A percentile compares a stretch with the other conserved stretches of the same genome.
These are phyloP conservation scores for Lophotis ruficrista DNA, from an alignment of 2,113 vertebrate genomes.

Conservation along the genomic window DNA sequence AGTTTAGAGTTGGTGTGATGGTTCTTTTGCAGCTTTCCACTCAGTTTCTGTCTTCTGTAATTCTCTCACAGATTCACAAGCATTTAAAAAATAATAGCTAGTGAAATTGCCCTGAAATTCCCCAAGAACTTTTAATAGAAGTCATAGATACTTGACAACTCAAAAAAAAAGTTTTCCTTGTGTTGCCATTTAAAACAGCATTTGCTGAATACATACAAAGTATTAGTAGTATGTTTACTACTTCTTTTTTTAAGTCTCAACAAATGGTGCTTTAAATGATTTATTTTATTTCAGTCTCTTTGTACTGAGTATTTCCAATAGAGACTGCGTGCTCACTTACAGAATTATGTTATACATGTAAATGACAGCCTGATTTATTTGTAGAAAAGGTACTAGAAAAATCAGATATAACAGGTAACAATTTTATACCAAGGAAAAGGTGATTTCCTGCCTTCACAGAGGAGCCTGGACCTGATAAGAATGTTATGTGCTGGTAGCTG, in stretches of 20 bases:
- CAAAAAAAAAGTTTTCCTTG: background rate
- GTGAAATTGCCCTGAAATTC: background rate
- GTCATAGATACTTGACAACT: background rate
- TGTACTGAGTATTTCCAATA: background rate
- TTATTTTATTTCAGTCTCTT: background rate
- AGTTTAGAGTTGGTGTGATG: background rate
- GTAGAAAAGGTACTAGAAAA: background rate
- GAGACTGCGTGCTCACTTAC: background rate
- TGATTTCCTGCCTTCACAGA: background rate
- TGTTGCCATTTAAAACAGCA: background rate
- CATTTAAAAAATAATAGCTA: background rate
- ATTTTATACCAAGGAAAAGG: background rate
- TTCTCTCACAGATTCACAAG: background rate
- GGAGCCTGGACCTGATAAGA: background rate
- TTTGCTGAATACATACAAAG: background rate
- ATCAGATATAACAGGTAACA: background rate
- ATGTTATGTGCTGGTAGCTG: background rate
- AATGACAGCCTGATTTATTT: background rate
- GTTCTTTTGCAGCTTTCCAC: background rate
- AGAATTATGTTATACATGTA: background rate
- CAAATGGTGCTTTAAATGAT: background rate
- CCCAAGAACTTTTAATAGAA: background rate
- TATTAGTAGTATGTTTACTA: background rate
- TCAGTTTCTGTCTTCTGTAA: background rate
- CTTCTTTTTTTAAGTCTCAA: background rate